Evolutionary conservation across 2,888 invertebrate genomes (phyloP).

Genomic region (Falcaria lacertinaria): DNA sequence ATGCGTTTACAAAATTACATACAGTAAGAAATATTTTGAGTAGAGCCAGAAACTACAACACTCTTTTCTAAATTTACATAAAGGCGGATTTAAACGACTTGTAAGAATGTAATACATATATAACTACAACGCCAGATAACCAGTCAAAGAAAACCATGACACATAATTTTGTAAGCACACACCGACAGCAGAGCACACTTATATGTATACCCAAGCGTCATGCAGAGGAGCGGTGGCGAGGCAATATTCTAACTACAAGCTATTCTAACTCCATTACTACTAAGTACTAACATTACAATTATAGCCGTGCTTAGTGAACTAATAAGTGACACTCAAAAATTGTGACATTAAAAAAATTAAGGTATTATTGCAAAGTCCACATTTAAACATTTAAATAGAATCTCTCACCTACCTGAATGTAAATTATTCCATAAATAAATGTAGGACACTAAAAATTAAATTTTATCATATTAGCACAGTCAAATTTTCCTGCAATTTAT

Average conservation of each 20-base stretch:
- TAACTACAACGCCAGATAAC: neutral
- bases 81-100: too few relatives aligned
- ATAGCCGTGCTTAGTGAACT: neutral
- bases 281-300: neutral
- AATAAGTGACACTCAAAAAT: neutral
- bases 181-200: conserved; percentile 33
- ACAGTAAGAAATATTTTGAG: neutral
- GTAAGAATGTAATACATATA: too few relatives aligned
- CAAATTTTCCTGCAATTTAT: too few relatives aligned
- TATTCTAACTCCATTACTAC: conserved; percentile 15
- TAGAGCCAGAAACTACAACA: neutral
- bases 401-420: too few relatives aligned
- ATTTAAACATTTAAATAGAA: too few relatives aligned
- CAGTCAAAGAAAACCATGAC: neutral
- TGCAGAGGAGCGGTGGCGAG: conserved; percentile 43
- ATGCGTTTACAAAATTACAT: conserved; percentile 1
- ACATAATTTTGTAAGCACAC: conserved; percentile 14
- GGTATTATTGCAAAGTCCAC: too few relatives aligned
- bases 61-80: neutral
- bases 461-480: too few relatives aligned
- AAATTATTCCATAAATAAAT: too few relatives aligned
- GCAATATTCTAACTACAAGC: conserved; percentile 37
- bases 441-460: too few relatives aligned
- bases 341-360: too few relatives aligned
- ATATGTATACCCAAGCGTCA: conserved; percentile 61